Base-by-base conservation (phyloP, 2,888 invertebrate species). In the Sacculina carcini region DNA sequence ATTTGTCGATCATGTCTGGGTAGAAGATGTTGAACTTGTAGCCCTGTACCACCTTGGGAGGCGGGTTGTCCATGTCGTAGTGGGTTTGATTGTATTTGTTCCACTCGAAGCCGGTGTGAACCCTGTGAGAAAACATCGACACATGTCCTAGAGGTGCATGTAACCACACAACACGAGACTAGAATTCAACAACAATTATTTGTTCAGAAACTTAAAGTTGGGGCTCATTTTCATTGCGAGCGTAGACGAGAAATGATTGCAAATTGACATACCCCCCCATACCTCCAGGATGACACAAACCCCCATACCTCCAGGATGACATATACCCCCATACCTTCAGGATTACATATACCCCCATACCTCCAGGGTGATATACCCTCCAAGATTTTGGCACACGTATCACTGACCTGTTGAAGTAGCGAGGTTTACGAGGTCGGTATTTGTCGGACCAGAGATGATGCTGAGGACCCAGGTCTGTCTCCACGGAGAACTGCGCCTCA, bases 1-100 rank as follows among this genome's bases (percentile, higher is more conserved):
- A 73, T 64, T 90, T 89, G 65, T 96, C 87, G 59, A 98, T 92
- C 55, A 98, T 74, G 71, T 99, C 98, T 0, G 98, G 96, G 70
- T 94, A 99, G 70, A 99, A 98, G 60, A 98, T 98, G 68, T 99
- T 99, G 68, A 99, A 99, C 67, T 98, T 96, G 71, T 98, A 99
- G 7, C 98, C 98, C 68, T 98, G 98, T 1, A 99, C 98, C 62
- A 98, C 94, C 71, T 99, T 99, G 1, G 98, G 98, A 9, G 98
- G 98, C 49, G 98, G 98, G 70, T 99, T 98, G 67, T 99, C 98
- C 81, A 96, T 90, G 66, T 98, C 98, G 67, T 99, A 99, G 69
- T 98, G 98, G 2, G 98, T 98, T 69, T 98, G 98, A 69, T 99
- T 99, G 69, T 99, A 99, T 67, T 99, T 98, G 70, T 98, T 98